These are phyloP conservation scores for Temnopleurus reevesii DNA, from an alignment of 53 echinoderm and acorn worm species.

Conservation along the genomic window DNA sequence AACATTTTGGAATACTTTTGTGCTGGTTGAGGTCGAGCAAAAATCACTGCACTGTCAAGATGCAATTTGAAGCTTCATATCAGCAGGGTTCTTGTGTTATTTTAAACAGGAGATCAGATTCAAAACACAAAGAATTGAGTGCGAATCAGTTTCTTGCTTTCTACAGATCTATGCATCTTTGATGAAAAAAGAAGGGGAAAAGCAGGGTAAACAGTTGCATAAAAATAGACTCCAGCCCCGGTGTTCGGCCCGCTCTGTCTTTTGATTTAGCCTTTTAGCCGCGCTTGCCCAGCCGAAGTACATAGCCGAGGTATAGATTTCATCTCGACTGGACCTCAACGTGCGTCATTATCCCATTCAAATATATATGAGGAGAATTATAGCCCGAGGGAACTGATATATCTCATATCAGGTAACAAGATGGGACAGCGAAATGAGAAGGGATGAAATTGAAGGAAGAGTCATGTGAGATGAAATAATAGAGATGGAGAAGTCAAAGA, in stretches of 20 bases:
- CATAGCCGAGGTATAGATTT: neutral
- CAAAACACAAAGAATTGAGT: no score
- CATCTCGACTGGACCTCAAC: neutral
- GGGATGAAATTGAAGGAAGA: conserved; percentile 4
- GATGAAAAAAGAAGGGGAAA: no score
- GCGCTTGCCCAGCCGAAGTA: neutral
- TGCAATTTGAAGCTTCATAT: no score
- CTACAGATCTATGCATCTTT: no score
- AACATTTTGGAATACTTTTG: no score
- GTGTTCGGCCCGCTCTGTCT: neutral
- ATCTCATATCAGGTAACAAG: conserved; percentile 7
- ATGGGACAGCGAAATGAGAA: neutral
- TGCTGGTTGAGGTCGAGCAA: no score
- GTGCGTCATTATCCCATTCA: conserved; percentile 38
- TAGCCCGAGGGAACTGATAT: conserved; percentile 15
- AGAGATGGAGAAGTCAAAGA: neutral
- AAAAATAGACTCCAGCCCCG: conserved; percentile 12
- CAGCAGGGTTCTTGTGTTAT: no score
- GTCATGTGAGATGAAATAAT: neutral
- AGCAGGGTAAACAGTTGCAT: neutral
- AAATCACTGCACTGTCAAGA: no score
- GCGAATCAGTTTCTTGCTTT: no score
- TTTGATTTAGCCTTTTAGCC: conserved; percentile 17
- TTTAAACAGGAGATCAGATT: no score
- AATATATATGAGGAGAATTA: conserved; percentile 17